These are phyloP conservation scores for Carollia perspicillata DNA, from an alignment of 2,113 vertebrate species.

Conservation along the genomic window DNA sequence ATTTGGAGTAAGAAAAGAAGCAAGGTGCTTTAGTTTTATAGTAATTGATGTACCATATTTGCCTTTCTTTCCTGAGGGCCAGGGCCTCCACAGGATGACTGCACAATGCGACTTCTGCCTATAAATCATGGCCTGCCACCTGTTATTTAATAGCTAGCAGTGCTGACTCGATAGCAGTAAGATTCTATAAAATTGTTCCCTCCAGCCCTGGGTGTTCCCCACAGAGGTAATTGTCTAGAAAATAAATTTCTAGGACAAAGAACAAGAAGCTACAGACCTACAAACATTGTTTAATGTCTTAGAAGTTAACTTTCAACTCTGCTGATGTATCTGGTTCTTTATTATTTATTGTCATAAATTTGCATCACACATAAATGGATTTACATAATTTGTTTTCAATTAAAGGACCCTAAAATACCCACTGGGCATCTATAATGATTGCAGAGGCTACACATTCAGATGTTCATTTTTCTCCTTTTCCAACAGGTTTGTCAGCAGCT, in stretches of 20 bases:
- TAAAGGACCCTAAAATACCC: slow-evolving; percentile 26
- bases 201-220: slow-evolving; percentile 57
- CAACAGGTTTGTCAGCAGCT: slow-evolving; percentile 68
- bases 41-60: slow-evolving; percentile 40
- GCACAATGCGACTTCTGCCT: background rate
- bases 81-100: background rate
- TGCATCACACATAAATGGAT: background rate
- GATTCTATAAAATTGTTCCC: slow-evolving; percentile 60
- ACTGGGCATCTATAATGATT: slow-evolving; percentile 69
- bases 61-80: slow-evolving; percentile 32
- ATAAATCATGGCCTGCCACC: slow-evolving; percentile 64
- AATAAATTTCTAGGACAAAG: slow-evolving; percentile 56
- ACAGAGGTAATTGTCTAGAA: slow-evolving; percentile 66
- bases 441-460: slow-evolving; percentile 54
- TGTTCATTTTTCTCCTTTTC: slow-evolving; percentile 30
- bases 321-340: background rate
- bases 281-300: slow-evolving; percentile 49
- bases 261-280: slow-evolving; percentile 41
- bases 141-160: slow-evolving; percentile 72
- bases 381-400: slow-evolving; percentile 51
- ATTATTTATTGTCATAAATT: slow-evolving; percentile 24
- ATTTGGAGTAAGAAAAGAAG: slow-evolving; percentile 11
- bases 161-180: slow-evolving; percentile 62
- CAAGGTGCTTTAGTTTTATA: slow-evolving; percentile 13
- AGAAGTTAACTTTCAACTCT: slow-evolving; percentile 45